phyloP scores from a whole-genome alignment of 2,888 invertebrate species.

The Pemphredon lugubris region DNA sequence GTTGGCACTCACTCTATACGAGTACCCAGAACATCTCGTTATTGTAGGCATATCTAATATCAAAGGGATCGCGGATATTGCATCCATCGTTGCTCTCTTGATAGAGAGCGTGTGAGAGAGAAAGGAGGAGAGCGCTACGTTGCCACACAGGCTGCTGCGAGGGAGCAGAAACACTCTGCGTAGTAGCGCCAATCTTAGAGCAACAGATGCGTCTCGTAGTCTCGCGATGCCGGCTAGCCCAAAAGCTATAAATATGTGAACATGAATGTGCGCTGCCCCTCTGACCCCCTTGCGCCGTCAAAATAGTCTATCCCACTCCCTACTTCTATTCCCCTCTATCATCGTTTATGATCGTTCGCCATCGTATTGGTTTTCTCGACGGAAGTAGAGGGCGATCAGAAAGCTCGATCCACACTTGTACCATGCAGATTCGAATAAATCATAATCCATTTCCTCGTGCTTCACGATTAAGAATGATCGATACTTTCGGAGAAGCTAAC shows the following conservation, averaged over 20 bases:
- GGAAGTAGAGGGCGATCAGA: conserved; percentile 3
- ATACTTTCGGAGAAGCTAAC: too few relatives aligned
- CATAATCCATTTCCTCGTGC: too few relatives aligned
- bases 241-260: conserved; percentile 56
- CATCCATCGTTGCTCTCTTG: conserved; percentile 18
- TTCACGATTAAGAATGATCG: too few relatives aligned
- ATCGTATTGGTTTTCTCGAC: conserved; percentile 18
- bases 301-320: conserved; percentile 12
- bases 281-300: conserved; percentile 25
- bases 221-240: conserved; percentile 34
- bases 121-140: conserved; percentile 1
- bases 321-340: conserved; percentile 6
- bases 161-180: not conserved
- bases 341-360: conserved; percentile 26
- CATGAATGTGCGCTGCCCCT: conserved; percentile 21
- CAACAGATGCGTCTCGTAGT: conserved; percentile 39
- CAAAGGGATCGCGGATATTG: conserved; percentile 34
- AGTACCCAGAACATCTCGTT: conserved; percentile 30
- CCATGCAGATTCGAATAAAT: not conserved
- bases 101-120: not conserved
- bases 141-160: conserved; percentile 3
- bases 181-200: conserved; percentile 21
- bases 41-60: conserved; percentile 48
- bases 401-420: conserved; percentile 12
- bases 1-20: conserved; percentile 35